Evolutionary conservation across 2,888 invertebrate genomes (phyloP), one percentile per base, ranked within the genome.

Genomic region (Teleiodes luculella): DNA sequence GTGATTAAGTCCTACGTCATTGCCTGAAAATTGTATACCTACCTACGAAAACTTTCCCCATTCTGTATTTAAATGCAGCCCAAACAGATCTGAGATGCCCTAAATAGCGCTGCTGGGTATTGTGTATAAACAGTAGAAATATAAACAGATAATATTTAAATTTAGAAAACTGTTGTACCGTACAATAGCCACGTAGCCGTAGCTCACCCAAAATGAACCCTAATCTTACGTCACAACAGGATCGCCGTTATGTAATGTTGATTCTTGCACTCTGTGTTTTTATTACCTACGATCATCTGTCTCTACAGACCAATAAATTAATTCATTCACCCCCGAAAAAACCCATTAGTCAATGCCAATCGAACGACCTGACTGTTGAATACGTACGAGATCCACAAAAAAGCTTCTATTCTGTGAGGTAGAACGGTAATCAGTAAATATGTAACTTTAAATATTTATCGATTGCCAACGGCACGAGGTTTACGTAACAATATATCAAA

Each of bases 401-500:
- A n/a, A n/a, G n/a, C n/a, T n/a, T 13, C 47, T 41, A 5, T n/a
- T n/a, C 39, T 18, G 39, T 18, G 39, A 20, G 18, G 10, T 1
- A 41, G 18, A 41, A 49, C 53, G 48, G 48, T 18, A 63, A 60
- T 60, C 63, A 57, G 58, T 61, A 68, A 68, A 67, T 61, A 67
- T 68, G 66, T 54, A 45, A 47, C 53, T 58, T 70, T 65, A 72
- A 70, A 74, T 76, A 74, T 63, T 72, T 86, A 87, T 86, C 74
- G 86, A 86, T 86, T 80, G 69, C 57, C 60, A 68, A 67, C 62
- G 57, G 60, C 65, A 67, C 64, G 61, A 62, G 64, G 65, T 85
- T 87, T 83, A 86, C 83, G 84, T 85, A 86, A 86, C 76, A 57
- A 58, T 53, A 62, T 57, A 57, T 63, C 61, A 68, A 70, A 73